Percentiles rank a stretch among this genome's conserved stretches.
phyloP scores from a whole-genome alignment of 2,888 invertebrate species.

The Tiliacea aurago region DNA sequence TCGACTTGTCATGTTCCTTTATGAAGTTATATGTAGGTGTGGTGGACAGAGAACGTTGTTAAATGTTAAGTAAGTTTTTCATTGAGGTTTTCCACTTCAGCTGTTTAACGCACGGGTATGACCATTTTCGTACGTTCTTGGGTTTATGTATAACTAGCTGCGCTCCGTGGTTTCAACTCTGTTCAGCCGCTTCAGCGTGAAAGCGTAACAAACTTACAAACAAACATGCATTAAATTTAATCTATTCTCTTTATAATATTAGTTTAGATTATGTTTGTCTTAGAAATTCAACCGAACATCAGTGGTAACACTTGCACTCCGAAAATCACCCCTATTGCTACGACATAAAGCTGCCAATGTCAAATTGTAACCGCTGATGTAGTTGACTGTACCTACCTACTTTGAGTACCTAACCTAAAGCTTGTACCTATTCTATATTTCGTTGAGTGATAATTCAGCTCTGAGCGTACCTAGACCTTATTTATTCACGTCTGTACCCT shows the following conservation, averaged over 20 bases:
- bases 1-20: constrained; percentile 18
- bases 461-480: constrained; percentile 9
- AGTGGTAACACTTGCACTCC: no score
- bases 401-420: neutral
- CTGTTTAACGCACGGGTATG: neutral
- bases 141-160: neutral
- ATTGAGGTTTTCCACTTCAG: neutral
- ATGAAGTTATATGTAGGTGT: neutral
- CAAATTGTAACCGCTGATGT: neutral
- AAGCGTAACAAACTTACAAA: no score
- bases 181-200: no score
- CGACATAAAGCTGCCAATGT: neutral
- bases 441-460: neutral
- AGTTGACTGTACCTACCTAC: neutral
- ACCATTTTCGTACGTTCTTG: neutral
- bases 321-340: neutral
- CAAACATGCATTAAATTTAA: no score
- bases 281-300: neutral
- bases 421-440: constrained; percentile 3
- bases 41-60: neutral
- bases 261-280: neutral
- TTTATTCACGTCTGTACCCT: constrained; percentile 24
- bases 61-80: neutral
- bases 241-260: no score
- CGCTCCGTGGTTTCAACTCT: no score